Evolutionary conservation across 2,113 vertebrate species (phyloP).

Genomic region (Peromyscus californicus): DNA sequence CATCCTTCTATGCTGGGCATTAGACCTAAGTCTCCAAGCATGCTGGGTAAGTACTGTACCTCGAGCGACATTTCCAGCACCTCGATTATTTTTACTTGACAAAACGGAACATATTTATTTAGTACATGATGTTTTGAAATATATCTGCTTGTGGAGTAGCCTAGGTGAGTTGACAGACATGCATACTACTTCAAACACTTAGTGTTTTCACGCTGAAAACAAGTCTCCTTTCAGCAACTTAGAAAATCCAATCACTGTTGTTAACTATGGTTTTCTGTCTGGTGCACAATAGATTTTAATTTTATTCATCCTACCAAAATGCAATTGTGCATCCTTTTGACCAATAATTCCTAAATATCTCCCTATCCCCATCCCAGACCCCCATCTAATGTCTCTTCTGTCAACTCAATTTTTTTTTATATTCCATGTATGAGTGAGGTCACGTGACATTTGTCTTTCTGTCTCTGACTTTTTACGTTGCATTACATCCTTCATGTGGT

Average conservation of each 20-base stretch:
- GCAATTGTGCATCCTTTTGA: background rate
- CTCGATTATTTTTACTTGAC: background rate
- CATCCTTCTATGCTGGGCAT: background rate
- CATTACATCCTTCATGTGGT: background rate
- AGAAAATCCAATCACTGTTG: background rate
- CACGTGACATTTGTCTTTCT: background rate
- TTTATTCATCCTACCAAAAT: background rate
- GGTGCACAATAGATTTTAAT: background rate
- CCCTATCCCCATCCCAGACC: too few relatives aligned
- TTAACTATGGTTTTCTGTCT: background rate
- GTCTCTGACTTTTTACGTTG: background rate
- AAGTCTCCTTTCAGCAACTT: background rate
- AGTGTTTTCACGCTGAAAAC: background rate
- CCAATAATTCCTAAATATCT: background rate
- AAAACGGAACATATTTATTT: background rate
- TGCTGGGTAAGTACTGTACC: background rate
- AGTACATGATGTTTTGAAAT: background rate
- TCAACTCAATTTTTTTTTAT: background rate
- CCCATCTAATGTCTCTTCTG: background rate
- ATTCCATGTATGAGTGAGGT: background rate
- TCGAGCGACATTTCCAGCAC: too few relatives aligned
- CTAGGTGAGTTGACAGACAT: background rate
- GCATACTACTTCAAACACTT: fast-evolving
- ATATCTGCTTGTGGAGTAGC: background rate
- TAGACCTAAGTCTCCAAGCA: background rate